Evolutionary conservation across 2,888 invertebrate species (phyloP).

Genomic region (Meteorus colon): DNA sequence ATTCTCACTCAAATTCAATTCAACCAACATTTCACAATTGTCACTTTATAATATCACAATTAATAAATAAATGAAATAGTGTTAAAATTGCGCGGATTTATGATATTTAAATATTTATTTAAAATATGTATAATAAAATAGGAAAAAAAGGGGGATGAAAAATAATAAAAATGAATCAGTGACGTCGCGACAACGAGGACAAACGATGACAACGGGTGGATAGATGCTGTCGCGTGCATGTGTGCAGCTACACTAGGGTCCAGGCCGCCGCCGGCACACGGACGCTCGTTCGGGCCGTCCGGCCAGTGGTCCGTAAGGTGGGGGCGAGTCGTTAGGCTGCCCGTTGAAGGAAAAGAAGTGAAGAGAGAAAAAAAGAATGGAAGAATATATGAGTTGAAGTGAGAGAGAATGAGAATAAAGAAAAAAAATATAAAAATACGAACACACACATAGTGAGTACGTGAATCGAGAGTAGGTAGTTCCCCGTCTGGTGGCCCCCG

Average conservation of each 20-base stretch:
- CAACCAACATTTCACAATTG: too few species aligned
- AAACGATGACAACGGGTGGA: slow-evolving; percentile 54
- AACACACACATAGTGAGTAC: slow-evolving; percentile 4
- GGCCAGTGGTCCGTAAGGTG: slow-evolving; percentile 60
- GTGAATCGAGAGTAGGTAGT: slow-evolving; percentile 53
- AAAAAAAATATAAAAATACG: slow-evolving; percentile 47
- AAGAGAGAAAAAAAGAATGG: background rate
- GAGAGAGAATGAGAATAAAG: slow-evolving; percentile 47
- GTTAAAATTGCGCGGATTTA: too few species aligned
- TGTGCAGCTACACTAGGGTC: slow-evolving; percentile 71
- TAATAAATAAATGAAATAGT: too few species aligned
- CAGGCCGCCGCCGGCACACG: slow-evolving; percentile 66
- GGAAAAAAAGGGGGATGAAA: slow-evolving; percentile 15
- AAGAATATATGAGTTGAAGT: slow-evolving; percentile 37
- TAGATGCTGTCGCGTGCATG: slow-evolving; percentile 72
- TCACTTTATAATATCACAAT: too few species aligned
- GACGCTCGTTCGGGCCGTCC: slow-evolving; percentile 57
- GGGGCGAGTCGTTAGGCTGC: slow-evolving; percentile 64
- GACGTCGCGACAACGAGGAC: slow-evolving; percentile 42
- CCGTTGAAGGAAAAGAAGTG: slow-evolving; percentile 46
- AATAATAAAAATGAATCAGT: background rate
- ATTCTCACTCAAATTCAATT: too few species aligned
- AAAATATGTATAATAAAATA: slow-evolving; percentile 34
- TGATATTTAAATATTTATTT: background rate
- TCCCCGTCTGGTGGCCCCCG: slow-evolving; percentile 59